phyloP scores from a whole-genome alignment of 2,888 invertebrate genomes.

The Calameuta pallipes region DNA sequence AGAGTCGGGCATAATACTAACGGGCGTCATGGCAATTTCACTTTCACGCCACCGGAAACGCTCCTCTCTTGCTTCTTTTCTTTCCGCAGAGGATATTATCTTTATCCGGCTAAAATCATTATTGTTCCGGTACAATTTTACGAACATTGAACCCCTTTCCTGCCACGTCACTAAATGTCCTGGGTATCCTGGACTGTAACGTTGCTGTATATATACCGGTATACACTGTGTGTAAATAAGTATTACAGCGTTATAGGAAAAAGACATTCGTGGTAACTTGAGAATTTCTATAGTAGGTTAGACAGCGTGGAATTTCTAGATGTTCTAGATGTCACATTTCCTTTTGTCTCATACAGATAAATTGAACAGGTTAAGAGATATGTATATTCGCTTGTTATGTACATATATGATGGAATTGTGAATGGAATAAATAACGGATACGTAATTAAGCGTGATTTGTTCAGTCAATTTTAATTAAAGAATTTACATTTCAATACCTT shows the following conservation, averaged over 20 bases:
- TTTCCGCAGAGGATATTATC: constrained; percentile 20
- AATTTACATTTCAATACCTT: background rate
- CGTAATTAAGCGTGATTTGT: background rate
- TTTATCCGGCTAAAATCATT: background rate
- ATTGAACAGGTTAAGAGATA: background rate
- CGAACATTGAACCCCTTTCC: background rate
- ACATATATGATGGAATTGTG: background rate
- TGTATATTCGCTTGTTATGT: background rate
- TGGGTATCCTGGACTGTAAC: background rate
- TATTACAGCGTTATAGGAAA: background rate
- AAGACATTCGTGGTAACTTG: background rate
- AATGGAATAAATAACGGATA: background rate
- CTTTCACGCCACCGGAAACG: constrained; percentile 31
- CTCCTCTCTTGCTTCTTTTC: constrained; percentile 27
- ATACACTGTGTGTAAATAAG: background rate
- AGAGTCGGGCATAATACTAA: background rate
- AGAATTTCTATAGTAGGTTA: background rate
- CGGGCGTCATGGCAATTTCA: constrained; percentile 16
- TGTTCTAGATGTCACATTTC: background rate
- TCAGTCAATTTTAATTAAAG: background rate
- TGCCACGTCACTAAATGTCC: background rate
- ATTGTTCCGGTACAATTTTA: background rate
- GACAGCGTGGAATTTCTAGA: background rate
- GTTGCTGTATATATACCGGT: background rate
- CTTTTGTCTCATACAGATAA: background rate